Conservation (phyloP, 2,113 vertebrate species). For the Pleuronectes platessa region DNA sequence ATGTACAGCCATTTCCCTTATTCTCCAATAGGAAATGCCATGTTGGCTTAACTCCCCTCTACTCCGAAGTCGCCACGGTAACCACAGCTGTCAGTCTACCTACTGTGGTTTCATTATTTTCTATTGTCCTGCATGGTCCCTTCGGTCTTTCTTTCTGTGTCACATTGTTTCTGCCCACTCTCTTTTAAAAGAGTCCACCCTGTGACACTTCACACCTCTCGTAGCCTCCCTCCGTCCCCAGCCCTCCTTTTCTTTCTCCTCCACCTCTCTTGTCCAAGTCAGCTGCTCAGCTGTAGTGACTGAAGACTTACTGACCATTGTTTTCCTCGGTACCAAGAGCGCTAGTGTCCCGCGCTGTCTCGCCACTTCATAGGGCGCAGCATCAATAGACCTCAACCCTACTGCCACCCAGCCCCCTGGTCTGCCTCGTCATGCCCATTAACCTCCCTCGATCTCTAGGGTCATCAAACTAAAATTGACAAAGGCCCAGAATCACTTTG, state of each 20-base stretch:
- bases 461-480: neutral
- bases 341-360: constrained; percentile 52
- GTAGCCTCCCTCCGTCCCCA: neutral
- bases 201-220: constrained; percentile 45
- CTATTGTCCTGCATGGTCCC: constrained; percentile 6
- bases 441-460: neutral
- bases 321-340: constrained; percentile 75
- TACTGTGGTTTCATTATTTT: constrained; percentile 39
- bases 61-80: neutral
- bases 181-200: neutral
- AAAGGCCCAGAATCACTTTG: neutral
- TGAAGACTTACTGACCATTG: constrained; percentile 72
- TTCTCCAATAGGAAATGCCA: neutral
- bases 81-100: constrained; percentile 40
- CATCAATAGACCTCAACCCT: constrained; percentile 52
- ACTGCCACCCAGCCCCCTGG: constrained; percentile 21
- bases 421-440: neutral
- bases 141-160: constrained; percentile 20
- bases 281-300: constrained; percentile 61
- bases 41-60: neutral
- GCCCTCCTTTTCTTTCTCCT: neutral
- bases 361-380: constrained; percentile 42
- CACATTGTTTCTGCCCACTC: constrained; percentile 7
- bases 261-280: constrained; percentile 39
- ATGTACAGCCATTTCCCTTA: neutral